phyloP scores from a whole-genome alignment of 2,888 invertebrate species.

The Leucoptera coffeella region DNA sequence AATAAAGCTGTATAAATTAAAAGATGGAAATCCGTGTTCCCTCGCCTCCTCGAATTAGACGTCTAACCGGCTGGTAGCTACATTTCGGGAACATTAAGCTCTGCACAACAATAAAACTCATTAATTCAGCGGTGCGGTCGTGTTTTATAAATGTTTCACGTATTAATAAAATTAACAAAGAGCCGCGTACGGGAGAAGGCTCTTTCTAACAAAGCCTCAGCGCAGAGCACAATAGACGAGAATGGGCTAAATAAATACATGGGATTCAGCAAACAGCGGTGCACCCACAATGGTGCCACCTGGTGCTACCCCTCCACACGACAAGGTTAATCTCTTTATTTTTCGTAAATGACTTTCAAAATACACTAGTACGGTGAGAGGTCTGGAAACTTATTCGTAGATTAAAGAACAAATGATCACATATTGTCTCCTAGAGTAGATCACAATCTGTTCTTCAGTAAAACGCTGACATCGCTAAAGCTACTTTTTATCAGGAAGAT shows the following conservation, averaged over 20 bases:
- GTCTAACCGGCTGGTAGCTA: constrained; percentile 24
- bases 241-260: constrained; percentile 35
- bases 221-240: constrained; percentile 29
- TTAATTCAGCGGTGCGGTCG: constrained; percentile 43
- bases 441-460: too few species aligned
- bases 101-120: constrained; percentile 47
- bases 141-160: constrained; percentile 50
- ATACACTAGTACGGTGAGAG: too few species aligned
- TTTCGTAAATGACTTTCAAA: too few species aligned
- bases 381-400: too few species aligned
- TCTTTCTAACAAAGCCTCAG: constrained; percentile 43
- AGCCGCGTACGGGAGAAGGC: constrained; percentile 27
- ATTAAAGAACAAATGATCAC: too few species aligned
- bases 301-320: too few species aligned
- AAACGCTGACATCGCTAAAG: too few species aligned
- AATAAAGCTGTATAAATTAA: constrained; percentile 29
- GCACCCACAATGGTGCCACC: constrained; percentile 42
- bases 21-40: constrained; percentile 22
- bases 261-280: constrained; percentile 44
- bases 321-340: too few species aligned
- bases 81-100: constrained; percentile 37
- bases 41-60: constrained; percentile 15
- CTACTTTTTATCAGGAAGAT: too few species aligned
- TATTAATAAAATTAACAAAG: constrained; percentile 54
- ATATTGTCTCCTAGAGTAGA: too few species aligned